These are phyloP conservation scores for Aphelenchoides fujianensis DNA, from an alignment of 1,140 invertebrate genomes.

Conservation along the genomic window DNA sequence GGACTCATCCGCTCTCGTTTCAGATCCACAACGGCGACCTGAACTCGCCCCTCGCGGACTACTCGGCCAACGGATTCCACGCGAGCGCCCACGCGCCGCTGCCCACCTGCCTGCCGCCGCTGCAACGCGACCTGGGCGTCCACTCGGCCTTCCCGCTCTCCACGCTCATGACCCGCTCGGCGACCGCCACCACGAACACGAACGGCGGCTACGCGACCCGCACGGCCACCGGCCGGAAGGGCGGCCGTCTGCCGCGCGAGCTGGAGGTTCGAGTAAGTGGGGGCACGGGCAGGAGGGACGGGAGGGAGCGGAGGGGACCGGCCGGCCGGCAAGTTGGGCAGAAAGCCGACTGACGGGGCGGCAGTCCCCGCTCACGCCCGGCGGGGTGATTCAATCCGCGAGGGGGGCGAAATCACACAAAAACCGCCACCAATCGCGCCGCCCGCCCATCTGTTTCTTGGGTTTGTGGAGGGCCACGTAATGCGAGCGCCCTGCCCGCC, in stretches of 20 bases:
- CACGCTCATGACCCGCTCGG: neutral
- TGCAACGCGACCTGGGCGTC: neutral
- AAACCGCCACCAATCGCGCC: neutral
- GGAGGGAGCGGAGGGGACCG: neutral
- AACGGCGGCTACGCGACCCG: neutral
- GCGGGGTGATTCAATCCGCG: slow-evolving; percentile 3
- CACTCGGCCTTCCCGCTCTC: neutral
- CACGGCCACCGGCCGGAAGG: neutral
- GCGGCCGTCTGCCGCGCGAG: neutral
- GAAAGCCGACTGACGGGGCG: neutral
- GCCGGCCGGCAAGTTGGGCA: neutral
- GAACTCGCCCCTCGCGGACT: slow-evolving; percentile 1
- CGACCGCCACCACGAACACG: neutral
- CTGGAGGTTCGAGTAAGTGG: neutral
- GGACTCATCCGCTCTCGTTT: neutral
- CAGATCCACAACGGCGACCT: slow-evolving; percentile 1
- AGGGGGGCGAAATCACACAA: neutral
- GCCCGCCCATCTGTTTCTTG: too few relatives aligned
- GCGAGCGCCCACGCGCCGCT: neutral
- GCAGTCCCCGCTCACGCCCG: neutral
- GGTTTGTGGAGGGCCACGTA: slow-evolving; percentile 4
- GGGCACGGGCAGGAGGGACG: neutral
- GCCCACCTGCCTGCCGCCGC: neutral
- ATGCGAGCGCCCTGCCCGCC: neutral
- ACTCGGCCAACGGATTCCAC: neutral